These are phyloP conservation scores for Spermophilus dauricus DNA, from an alignment of 2,113 vertebrate species.

Conservation along the genomic window DNA sequence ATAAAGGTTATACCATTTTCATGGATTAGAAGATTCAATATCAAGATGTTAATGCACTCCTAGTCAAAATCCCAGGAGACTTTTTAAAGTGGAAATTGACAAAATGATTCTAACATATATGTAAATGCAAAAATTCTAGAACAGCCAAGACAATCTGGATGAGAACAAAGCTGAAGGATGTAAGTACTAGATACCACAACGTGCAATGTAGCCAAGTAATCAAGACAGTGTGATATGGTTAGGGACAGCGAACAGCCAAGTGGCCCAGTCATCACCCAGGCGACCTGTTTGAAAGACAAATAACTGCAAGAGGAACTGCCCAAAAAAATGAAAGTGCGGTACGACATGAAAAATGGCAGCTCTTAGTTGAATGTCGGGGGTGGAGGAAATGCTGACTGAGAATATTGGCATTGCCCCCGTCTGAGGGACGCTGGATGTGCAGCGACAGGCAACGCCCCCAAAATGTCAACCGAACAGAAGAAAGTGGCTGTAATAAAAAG, in stretches of 20 bases:
- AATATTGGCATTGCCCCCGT: neutral
- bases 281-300: neutral
- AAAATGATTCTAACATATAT: neutral
- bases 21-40: neutral
- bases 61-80: neutral
- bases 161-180: neutral
- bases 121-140: neutral
- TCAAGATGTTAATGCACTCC: neutral
- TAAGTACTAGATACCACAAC: neutral
- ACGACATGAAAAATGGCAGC: neutral
- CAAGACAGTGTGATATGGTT: neutral
- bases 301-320: neutral
- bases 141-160: neutral
- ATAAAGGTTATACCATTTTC: neutral
- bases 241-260: neutral
- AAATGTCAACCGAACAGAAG: neutral
- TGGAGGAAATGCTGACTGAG: neutral
- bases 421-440: neutral
- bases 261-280: neutral
- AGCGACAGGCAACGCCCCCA: neutral
- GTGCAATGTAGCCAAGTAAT: neutral
- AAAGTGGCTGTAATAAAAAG: neutral
- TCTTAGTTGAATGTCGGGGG: neutral
- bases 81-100: neutral
- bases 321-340: neutral